Evolutionary conservation across 2,888 invertebrate species (phyloP).

Genomic region (Aromia moschata): DNA sequence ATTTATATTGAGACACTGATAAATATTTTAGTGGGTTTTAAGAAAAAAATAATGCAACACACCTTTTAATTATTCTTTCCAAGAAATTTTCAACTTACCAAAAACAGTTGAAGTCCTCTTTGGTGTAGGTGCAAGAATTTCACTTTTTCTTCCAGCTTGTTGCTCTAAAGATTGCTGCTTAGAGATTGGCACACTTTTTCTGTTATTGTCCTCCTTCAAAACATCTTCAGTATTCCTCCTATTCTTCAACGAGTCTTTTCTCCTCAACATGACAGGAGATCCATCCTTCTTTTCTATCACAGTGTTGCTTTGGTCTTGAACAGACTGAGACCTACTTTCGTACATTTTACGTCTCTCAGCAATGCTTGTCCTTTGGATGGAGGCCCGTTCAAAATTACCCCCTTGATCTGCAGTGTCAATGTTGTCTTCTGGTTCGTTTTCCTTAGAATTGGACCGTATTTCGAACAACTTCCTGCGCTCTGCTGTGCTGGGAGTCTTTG

Average conservation of each 20-base stretch:
- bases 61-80: no score
- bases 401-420: conserved; percentile 67
- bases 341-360: conserved; percentile 82
- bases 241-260: conserved; percentile 76
- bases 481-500: conserved; percentile 81
- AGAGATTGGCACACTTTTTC: conserved; percentile 62
- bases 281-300: conserved; percentile 69
- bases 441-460: conserved; percentile 58
- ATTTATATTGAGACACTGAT: no score
- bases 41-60: no score
- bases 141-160: conserved; percentile 59
- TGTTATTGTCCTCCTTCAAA: conserved; percentile 59
- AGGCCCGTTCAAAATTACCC: conserved; percentile 68
- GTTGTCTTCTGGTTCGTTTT: conserved; percentile 58
- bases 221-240: conserved; percentile 66
- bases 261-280: conserved; percentile 79
- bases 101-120: conserved; percentile 89
- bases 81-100: conserved; percentile 71
- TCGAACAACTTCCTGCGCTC: conserved; percentile 82
- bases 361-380: conserved; percentile 75
- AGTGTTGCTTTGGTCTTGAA: conserved; percentile 56
- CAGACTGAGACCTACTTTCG: conserved; percentile 62
- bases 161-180: conserved; percentile 66
- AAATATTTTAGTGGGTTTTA: no score
- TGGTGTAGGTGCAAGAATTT: conserved; percentile 70